Evolutionary conservation across 1,140 invertebrate species (phyloP).

Genomic region (Bombus picipes): DNA sequence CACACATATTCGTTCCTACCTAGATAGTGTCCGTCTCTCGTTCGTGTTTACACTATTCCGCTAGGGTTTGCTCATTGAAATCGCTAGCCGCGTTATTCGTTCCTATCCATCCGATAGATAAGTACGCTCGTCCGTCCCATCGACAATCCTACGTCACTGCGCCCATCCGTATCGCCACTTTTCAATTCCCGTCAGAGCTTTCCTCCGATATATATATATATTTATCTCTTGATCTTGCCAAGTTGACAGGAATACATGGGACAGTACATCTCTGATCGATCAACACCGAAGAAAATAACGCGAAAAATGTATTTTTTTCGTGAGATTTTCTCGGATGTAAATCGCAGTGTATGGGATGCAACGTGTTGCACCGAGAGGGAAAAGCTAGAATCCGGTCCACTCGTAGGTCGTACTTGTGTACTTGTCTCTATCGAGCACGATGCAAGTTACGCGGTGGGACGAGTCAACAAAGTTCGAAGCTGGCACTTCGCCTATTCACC

Average conservation of each 20-base stretch:
- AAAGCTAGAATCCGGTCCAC: neutral
- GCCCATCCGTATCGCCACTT: neutral
- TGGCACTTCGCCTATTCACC: conserved; percentile 48
- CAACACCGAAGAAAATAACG: too few relatives aligned
- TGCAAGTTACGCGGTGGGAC: conserved; percentile 21
- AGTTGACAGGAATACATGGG: neutral
- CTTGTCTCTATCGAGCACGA: conserved; percentile 17
- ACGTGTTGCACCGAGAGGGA: neutral
- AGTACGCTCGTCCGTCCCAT: too few relatives aligned
- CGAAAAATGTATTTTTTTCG: too few relatives aligned
- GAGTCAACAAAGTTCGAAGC: conserved; percentile 52
- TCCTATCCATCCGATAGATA: neutral
- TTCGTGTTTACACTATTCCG: conserved; percentile 23
- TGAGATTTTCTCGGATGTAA: too few relatives aligned
- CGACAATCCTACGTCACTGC: too few relatives aligned
- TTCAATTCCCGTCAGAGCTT: neutral
- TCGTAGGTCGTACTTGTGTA: neutral
- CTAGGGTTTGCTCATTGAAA: conserved; percentile 26
- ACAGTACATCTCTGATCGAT: too few relatives aligned
- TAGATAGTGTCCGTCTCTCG: neutral
- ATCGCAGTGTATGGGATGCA: too few relatives aligned
- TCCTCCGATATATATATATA: neutral
- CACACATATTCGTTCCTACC: neutral
- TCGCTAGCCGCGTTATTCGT: conserved; percentile 3
- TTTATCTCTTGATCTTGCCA: neutral